Evolutionary conservation across 2,888 invertebrate species (phyloP), one percentile per base, ranked within the genome.

Genomic region (Holacanthella duospinosa): DNA sequence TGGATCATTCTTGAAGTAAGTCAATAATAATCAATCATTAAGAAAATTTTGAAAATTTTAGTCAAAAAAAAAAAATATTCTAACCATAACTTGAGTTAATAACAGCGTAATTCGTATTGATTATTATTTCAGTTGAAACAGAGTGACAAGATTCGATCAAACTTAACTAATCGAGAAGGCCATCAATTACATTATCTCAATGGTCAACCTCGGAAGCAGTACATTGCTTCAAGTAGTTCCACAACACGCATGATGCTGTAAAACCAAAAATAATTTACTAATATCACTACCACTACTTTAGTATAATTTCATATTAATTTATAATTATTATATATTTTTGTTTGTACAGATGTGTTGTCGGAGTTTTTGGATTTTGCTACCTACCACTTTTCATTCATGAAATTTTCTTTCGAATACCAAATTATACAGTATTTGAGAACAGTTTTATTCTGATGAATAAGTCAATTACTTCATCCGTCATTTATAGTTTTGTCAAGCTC

Each of bases 331-430:
- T n/a, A n/a, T n/a, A n/a, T n/a, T n/a, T n/a, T n/a, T n/a, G n/a
- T n/a, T n/a, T n/a, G n/a, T n/a, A n/a, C n/a, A n/a, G n/a, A n/a
- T 48, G 48, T 48, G 48, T 48, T 21, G 48, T 48, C 48, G 48
- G 48, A 16, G 48, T 55, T 26, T 55, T 55, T n/a, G 28, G 27
- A 6, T 6, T 55, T 12, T 55, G 55, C 27, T 55, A 55, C 55
- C 12, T 24, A 6, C 55, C 55, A 6, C 55, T 55, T 4, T 55
- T 55, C 27, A 55, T 55, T 27, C 28, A 55, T 55, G 55, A 55
- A 26, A 24, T 55, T 27, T 55, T 55, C n/a, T 55, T 55, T 26
- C 27, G 27, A 16, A 27, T 55, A 9, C 55, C 55, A 24, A 55
- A 27, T n/a, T 55, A 55, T 26, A 4, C 2, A 55, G 9, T 12